Base-by-base conservation (phyloP, 2,888 invertebrate genomes). In the Tanypteryx hageni region DNA sequence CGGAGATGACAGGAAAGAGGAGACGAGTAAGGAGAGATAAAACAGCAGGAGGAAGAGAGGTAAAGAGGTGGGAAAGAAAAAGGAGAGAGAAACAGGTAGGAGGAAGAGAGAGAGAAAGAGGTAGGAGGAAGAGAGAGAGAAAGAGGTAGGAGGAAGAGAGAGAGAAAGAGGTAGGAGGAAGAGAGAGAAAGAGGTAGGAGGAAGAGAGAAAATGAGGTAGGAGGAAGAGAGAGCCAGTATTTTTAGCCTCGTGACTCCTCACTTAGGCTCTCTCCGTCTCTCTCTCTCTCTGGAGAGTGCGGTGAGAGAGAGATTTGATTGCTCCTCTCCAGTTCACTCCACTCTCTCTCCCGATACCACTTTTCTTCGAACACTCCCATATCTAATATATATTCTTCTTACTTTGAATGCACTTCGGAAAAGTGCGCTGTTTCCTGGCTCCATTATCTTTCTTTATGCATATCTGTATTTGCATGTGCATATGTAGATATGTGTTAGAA, bases 231-330 rank as follows among this genome's bases (percentile, higher is more conserved):
- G 89, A 31, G 44, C 31, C 64, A n/a, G 64, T 89, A 89, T 89
- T 89, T 68, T 64, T 89, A 89, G 89, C 31, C n/a, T 13, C 89
- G 89, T 89, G 89, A 89, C 89, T 89, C 89, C 64, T 64, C 64
- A 64, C 89, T 89, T 44, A 89, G 44, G 7, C 89, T 89, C 89
- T 89, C 18, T 83, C 83, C 82, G 44, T 16, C 44, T 31, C 14
- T 44, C 13, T 16, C 58, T 18, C 31, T 31, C 31, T 44, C 85
- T 22, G 16, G 86, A 61, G 76, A 76, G 76, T 44, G 44, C 44
- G 44, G 44, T 44, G 44, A 44, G 44, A 44, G 44, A 44, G 44
- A 44, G 27, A 11, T 76, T 76, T 76, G 76, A 76, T 76, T 27
- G 22, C 76, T 27, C 22, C 76, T 22, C 76, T 27, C 76, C 22